phyloP scores from a whole-genome alignment of 2,888 invertebrate genomes.

The Ethmia dodecea region DNA sequence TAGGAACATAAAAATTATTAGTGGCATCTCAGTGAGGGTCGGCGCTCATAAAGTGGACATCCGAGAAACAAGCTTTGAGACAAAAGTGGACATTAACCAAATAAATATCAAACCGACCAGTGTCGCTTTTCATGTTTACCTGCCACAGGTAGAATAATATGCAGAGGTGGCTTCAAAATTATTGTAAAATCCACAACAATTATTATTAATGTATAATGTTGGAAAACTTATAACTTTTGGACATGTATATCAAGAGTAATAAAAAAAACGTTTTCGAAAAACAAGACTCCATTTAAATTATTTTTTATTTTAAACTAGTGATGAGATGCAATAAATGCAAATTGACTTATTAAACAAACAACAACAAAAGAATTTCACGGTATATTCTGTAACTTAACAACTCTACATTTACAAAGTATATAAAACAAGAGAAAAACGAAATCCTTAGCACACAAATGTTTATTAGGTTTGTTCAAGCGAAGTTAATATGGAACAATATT shows the following conservation, averaged over 20 bases:
- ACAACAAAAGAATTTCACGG: too few species aligned
- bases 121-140: constrained; percentile 33
- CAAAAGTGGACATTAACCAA: constrained; percentile 40
- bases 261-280: too few species aligned
- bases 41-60: constrained; percentile 28
- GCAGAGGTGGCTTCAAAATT: constrained; percentile 9
- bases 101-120: constrained; percentile 34
- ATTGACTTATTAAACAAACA: too few species aligned
- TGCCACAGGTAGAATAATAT: constrained; percentile 16
- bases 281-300: too few species aligned
- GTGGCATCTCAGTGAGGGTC: constrained; percentile 21
- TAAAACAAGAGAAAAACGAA: constrained; percentile 19
- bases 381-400: too few species aligned
- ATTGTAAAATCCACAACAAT: too few species aligned
- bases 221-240: too few species aligned
- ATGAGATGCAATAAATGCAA: too few species aligned
- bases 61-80: constrained; percentile 29
- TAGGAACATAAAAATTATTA: constrained; percentile 31
- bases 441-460: constrained; percentile 32
- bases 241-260: too few species aligned
- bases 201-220: too few species aligned
- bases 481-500: constrained; percentile 10
- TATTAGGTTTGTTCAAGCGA: constrained; percentile 34
- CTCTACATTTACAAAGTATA: too few species aligned
- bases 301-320: too few species aligned